A percentile compares a stretch with the other conserved stretches of the same genome.
Evolutionary conservation across 2,113 vertebrate genomes (phyloP).

Genomic region (Callopanchax toddi): DNA sequence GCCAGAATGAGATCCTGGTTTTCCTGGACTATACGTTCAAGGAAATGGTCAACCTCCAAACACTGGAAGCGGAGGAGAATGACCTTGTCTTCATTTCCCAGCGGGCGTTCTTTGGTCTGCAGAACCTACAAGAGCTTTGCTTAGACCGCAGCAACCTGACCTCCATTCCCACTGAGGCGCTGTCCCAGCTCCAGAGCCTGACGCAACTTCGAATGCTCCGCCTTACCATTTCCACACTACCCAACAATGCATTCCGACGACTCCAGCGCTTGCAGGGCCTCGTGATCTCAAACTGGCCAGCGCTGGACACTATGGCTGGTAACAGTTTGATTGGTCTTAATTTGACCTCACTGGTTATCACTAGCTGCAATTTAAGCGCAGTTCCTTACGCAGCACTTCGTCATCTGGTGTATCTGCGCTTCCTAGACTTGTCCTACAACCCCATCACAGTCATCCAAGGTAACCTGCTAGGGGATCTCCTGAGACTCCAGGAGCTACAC

Average conservation of each 20-base stretch:
- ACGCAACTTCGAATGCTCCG: constrained; percentile 77
- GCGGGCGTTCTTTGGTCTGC: constrained; percentile 83
- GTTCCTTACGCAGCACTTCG: constrained; percentile 84
- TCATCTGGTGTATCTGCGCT: constrained; percentile 82
- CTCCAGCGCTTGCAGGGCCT: constrained; percentile 81
- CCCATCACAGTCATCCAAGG: constrained; percentile 84
- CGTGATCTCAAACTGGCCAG: constrained; percentile 83
- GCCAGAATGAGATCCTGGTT: constrained; percentile 89
- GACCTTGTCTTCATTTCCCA: constrained; percentile 87
- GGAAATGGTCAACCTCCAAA: constrained; percentile 79
- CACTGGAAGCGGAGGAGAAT: constrained; percentile 82
- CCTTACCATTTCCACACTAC: constrained; percentile 79
- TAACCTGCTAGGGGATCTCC: constrained; percentile 76
- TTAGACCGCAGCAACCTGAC: constrained; percentile 88
- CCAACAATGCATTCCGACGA: constrained; percentile 79
- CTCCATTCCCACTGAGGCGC: constrained; percentile 82
- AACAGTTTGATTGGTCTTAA: constrained; percentile 86
- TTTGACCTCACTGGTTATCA: constrained; percentile 85
- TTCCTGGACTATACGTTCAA: constrained; percentile 88
- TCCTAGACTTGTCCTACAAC: constrained; percentile 88
- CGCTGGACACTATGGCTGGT: constrained; percentile 78
- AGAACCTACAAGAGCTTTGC: constrained; percentile 80
- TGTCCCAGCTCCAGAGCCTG: constrained; percentile 83
- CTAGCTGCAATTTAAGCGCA: constrained; percentile 82
- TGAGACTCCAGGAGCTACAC: constrained; percentile 87